Conservation (phyloP, 2,113 vertebrate genomes). For the Mobula birostris region DNA sequence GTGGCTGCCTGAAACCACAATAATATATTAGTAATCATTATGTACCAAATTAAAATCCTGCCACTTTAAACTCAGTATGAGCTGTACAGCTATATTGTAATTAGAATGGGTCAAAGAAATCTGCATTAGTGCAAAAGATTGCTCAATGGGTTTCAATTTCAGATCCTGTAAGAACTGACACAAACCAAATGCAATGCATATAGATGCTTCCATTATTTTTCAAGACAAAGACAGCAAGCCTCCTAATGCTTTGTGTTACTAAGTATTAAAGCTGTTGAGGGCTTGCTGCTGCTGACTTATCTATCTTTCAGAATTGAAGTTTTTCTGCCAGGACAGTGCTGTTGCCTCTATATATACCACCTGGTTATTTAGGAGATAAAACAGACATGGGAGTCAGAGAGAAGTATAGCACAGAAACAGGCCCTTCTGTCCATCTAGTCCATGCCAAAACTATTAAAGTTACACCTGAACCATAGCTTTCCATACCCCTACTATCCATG, state of each 20-base stretch:
- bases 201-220: slow-evolving; percentile 22
- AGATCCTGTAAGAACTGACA: slow-evolving; percentile 10
- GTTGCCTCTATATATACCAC: background rate
- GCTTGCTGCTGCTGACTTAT: background rate
- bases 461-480: too few relatives aligned
- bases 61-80: slow-evolving; percentile 28
- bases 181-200: slow-evolving; percentile 9
- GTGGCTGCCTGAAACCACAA: background rate
- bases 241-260: background rate
- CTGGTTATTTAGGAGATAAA: background rate
- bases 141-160: slow-evolving; percentile 34
- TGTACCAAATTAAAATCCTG: slow-evolving; percentile 36
- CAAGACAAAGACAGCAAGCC: background rate
- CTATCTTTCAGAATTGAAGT: background rate
- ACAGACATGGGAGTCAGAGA: background rate
- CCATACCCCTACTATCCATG: too few relatives aligned
- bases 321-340: background rate
- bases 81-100: slow-evolving; percentile 19
- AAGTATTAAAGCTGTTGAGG: background rate
- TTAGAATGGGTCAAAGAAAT: slow-evolving; percentile 37
- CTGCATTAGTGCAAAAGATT: slow-evolving; percentile 18
- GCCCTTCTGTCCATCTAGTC: too few relatives aligned
- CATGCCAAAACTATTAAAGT: too few relatives aligned
- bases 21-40: slow-evolving; percentile 35
- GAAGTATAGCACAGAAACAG: too few relatives aligned